Evolutionary conservation across 2,113 vertebrate species (phyloP).

Genomic region (Psittacula cyanocephala): DNA sequence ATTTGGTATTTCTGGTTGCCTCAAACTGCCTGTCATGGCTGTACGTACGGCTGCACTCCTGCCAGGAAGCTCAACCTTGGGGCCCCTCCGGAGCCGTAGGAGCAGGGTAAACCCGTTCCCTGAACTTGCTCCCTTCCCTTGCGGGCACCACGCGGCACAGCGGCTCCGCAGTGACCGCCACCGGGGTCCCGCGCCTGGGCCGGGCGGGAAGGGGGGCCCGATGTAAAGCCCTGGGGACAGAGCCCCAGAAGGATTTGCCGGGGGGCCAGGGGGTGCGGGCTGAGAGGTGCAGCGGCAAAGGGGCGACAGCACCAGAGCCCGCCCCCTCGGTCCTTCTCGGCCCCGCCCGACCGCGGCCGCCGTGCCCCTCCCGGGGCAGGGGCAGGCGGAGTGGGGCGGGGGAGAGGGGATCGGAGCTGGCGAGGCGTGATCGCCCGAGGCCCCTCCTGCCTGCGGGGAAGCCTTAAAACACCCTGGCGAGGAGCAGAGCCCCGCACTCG

Average conservation of each 20-base stretch:
- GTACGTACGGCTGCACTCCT: not conserved
- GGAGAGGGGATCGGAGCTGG: conserved; percentile 9
- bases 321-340: not conserved
- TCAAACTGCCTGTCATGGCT: not conserved
- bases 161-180: fast-evolving
- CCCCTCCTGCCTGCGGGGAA: conserved; percentile 73
- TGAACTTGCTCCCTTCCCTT: not conserved
- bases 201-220: fast-evolving
- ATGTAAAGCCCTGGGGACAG: too few species aligned
- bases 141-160: not conserved
- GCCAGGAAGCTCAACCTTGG: not conserved
- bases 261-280: not conserved
- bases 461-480: conserved; percentile 68
- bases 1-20: not conserved
- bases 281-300: not conserved
- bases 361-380: not conserved
- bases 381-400: not conserved
- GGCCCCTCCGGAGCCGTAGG: fast-evolving
- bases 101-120: fast-evolving
- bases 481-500: conserved; percentile 17
- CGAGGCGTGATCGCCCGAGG: conserved; percentile 66
- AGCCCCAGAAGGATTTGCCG: not conserved
- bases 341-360: not conserved
- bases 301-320: not conserved
- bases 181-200: not conserved